These are phyloP conservation scores for Danio choprae DNA, from an alignment of 2,797 vertebrate genomes.

Conservation along the genomic window DNA sequence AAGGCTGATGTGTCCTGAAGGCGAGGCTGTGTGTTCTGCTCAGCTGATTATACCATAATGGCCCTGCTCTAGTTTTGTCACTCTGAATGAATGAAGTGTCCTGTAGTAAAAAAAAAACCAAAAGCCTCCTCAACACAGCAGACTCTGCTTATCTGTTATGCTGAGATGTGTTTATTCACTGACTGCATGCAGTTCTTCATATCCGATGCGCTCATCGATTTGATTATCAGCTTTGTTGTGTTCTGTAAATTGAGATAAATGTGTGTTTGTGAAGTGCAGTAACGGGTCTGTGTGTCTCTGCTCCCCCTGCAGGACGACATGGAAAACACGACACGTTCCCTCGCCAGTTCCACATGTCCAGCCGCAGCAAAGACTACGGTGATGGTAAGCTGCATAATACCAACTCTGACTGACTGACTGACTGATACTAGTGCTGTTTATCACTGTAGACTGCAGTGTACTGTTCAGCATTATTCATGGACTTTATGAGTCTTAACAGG, in stretches of 20 bases:
- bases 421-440: constrained; percentile 42
- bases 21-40: neutral
- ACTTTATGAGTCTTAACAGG: neutral
- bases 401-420: constrained; percentile 37
- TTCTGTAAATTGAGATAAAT: neutral
- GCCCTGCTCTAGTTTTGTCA: neutral
- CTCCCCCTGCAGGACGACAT: constrained; percentile 79
- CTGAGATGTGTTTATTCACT: neutral
- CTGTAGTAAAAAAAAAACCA: neutral
- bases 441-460: constrained; percentile 18
- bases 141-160: neutral
- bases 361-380: constrained; percentile 89
- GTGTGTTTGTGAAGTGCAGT: neutral
- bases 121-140: neutral
- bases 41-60: neutral
- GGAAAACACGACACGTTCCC: constrained; percentile 93
- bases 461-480: constrained; percentile 19
- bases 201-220: neutral
- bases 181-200: neutral
- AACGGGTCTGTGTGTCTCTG: constrained; percentile 34
- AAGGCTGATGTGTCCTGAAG: too few relatives aligned
- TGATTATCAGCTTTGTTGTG: neutral
- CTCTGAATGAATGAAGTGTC: constrained; percentile 7
- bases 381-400: constrained; percentile 82
- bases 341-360: constrained; percentile 88